Evolutionary conservation across 2,113 vertebrate genomes (phyloP), one percentile per base, ranked within the genome.

Genomic region (Fregata magnificens): DNA sequence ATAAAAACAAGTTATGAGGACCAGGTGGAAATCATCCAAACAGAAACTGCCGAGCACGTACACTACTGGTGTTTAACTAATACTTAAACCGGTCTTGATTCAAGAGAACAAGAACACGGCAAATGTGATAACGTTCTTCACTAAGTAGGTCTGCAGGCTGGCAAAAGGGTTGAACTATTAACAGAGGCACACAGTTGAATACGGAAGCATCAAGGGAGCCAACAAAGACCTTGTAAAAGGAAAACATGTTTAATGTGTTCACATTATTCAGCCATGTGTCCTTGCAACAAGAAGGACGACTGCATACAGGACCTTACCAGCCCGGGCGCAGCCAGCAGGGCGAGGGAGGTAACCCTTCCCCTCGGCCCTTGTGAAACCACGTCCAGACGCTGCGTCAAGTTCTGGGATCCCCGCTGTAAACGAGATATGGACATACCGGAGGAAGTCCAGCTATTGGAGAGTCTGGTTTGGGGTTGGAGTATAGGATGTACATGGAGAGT

Each of bases 361-460:
- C 34, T 50, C 1, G 0, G 4, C 5, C 61, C 32, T 1, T 3
- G 4, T 18, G 15, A 61, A 49, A 62, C 55, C 28, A 24, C 0
- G 0, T 34, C 73, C 56, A 76, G 56, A 63, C 0, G 11, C 59
- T 5, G 0, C 1, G 18, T 0, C 2, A 3, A 65, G 40, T 58
- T 67, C 78, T 18, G 31, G 61, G n/a, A 66, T 59, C 16, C 45
- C 59, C 61, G 9, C 17, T 24, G 25, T 1, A 28, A n/a, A 16
- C 19, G 10, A 29, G 26, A 38, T 1, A 9, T 0, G 6, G 63
- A 29, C 16, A 20, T 28, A 12, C 8, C 3, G 42, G 11, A 62
- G 12, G 13, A 80, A 14, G 9, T 6, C 16, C 44, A n/a, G 47
- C 56, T 47, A 36, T 2, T 8, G 58, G 34, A 42, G 28, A 63